Base-by-base conservation (phyloP, 2,888 invertebrate species). In the Chloroclysta siterata region DNA sequence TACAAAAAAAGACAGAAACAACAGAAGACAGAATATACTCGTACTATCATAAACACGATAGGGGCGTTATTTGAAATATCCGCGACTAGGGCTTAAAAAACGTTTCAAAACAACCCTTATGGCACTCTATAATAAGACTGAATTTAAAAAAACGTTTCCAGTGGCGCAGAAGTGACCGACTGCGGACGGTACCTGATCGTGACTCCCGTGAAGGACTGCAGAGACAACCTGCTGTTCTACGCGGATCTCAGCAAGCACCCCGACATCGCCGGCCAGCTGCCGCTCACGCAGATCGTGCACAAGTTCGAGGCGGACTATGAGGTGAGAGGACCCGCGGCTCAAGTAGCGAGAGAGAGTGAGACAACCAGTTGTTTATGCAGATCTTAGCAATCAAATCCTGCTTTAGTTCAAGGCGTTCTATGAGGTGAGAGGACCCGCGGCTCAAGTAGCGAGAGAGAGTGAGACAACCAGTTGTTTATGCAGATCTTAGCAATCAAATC, bases 261-360 rank as follows among this genome's bases (percentile, higher is more conserved):
- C 13, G 93, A 95, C 61, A 94, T 98, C 66, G 84, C 80, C 46
- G 95, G 94, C 36, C 94, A 94, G 78, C 87, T 97, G 58, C 90
- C 94, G 8, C 94, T 98, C 59, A 96, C 95, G 56, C 96, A 97
- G 84, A 94, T 99, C 71, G 96, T 99, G 58, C 95, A 96, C 78
- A 96, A 97, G 84, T 96, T 98, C 84, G 98, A 98, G 87, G 97
- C 98, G 0, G 98, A 98, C 87, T 99, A 97, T 87, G 97, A 98
- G 93, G 98, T 98, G 81, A 82, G 85, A 63, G 7, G 2, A 11
- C 29, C 48, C 15, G 0, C 6, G 48, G 42, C 6, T 14, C 6
- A 14, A 42, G 42, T 6, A 14, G 4, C 8, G 14, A 14, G 42
- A 14, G 14, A 42, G 42, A 42, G 42, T 1, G 14, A 42, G 42